Base-by-base conservation (phyloP, 2,113 vertebrate genomes). In the Microtus pennsylvanicus region DNA sequence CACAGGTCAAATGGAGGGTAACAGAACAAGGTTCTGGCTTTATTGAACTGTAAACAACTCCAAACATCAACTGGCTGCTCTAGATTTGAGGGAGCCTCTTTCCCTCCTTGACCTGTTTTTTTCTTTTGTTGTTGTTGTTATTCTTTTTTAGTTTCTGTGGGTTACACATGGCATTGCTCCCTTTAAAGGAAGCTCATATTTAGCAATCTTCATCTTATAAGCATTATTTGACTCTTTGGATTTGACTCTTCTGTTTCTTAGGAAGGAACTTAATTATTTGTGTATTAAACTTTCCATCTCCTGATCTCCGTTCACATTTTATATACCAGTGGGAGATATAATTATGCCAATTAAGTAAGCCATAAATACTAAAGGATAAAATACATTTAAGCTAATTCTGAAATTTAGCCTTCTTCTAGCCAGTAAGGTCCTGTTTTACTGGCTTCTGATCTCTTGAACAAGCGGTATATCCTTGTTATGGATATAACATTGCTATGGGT, bases 1-100 rank as follows among this genome's bases (percentile, higher is more conserved):
- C 94, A 83, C 97, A 98, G 98, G 98, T 99, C 98, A 99, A 98
- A 98, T 74, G 97, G 98, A 98, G 98, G 98, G 98, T 98, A 98
- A 98, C 97, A 96, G 98, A 98, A 98, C 98, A 98, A 98, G 97
- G 94, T 96, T 90, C 96, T 98, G 96, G 93, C 97, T 98, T 99
- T 98, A 98, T 98, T 98, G 97, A 96, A 98, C 97, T 95, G 96
- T 98, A 98, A 98, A 98, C 97, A 98, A 96, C 96, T 97, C 90
- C 97, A 97, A 98, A 97, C 87, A 98, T 98, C 95, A 98, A 98
- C 98, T 97, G 96, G 97, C 82, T 92, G 97, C 93, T 97, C 94
- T 80, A 76, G 97, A 97, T 97, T 98, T 96, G 97, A 92, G 78
- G 58, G 83, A 97, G 52, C 82, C 67, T 93, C 78, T 96, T 92